phyloP scores from a whole-genome alignment of 2,797 vertebrate genomes.

The Enteromius thamalakanensis region DNA sequence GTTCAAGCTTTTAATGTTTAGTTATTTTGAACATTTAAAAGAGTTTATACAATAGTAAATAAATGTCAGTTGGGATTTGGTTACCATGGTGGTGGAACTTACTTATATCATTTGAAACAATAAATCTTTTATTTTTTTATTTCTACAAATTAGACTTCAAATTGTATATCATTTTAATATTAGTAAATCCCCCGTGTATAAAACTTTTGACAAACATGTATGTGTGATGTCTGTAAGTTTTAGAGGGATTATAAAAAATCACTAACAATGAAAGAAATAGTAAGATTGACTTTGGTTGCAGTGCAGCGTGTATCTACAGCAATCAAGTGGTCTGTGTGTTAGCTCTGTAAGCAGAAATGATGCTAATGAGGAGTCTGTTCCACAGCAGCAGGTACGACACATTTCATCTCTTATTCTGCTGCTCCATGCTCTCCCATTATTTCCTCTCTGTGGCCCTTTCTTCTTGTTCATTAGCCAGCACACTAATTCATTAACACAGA shows the following conservation, averaged over 20 bases:
- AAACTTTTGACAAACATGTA: not conserved
- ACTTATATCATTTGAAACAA: not conserved
- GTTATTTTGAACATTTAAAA: no score
- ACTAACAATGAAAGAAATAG: not conserved
- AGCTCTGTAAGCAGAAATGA: slow-evolving; percentile 64
- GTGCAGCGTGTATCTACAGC: slow-evolving; percentile 50
- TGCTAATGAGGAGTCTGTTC: slow-evolving; percentile 61
- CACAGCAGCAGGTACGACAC: slow-evolving; percentile 65
- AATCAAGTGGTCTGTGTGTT: slow-evolving; percentile 63
- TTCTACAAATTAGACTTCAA: not conserved
- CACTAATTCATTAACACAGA: slow-evolving; percentile 71
- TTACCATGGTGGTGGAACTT: no score
- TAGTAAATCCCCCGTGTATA: not conserved
- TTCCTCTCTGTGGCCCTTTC: slow-evolving; percentile 64
- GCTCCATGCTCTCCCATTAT: slow-evolving; percentile 68
- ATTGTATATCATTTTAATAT: not conserved
- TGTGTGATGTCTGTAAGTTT: not conserved
- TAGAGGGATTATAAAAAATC: not conserved
- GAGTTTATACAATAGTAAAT: no score
- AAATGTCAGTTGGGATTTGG: no score
- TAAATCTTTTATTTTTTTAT: not conserved
- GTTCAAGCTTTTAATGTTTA: no score
- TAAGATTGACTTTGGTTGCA: not conserved
- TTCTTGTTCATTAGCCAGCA: slow-evolving; percentile 73
- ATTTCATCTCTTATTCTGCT: slow-evolving; percentile 72